Conservation (phyloP, 2,797 vertebrate genomes). For the Nasua narica region DNA sequence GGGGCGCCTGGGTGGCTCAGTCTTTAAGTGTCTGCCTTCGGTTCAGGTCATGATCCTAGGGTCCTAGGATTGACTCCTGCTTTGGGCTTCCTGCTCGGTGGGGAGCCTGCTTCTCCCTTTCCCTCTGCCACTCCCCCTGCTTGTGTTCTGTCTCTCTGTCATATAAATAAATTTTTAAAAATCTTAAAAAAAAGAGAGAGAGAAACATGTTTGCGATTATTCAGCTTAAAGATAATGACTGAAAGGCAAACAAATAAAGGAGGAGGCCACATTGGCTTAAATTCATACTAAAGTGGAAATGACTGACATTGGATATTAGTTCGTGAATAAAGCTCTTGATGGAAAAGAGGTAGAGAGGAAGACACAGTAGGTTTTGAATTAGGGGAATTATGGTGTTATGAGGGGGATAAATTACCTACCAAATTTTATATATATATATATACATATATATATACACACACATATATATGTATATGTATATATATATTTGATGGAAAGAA, state of each 20-base stretch:
- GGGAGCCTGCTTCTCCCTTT: too few species aligned
- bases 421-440: too few species aligned
- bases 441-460: too few species aligned
- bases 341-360: background rate
- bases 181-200: background rate
- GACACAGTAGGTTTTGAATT: background rate
- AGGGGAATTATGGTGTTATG: background rate
- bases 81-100: too few species aligned
- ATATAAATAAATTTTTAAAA: too few species aligned
- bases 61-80: too few species aligned
- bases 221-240: background rate
- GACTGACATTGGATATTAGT: background rate
- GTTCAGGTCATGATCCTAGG: too few species aligned
- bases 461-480: too few species aligned
- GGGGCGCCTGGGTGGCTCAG: background rate
- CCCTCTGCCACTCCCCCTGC: too few species aligned
- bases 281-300: constrained; percentile 27
- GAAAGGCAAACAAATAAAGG: background rate
- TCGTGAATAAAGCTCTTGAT: background rate
- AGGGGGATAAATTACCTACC: background rate
- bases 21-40: too few species aligned
- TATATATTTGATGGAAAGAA: background rate
- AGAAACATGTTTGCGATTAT: background rate
- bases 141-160: too few species aligned
- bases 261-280: background rate